Conservation (phyloP, 1,140 invertebrate genomes). For the Drosophila triauraria region DNA sequence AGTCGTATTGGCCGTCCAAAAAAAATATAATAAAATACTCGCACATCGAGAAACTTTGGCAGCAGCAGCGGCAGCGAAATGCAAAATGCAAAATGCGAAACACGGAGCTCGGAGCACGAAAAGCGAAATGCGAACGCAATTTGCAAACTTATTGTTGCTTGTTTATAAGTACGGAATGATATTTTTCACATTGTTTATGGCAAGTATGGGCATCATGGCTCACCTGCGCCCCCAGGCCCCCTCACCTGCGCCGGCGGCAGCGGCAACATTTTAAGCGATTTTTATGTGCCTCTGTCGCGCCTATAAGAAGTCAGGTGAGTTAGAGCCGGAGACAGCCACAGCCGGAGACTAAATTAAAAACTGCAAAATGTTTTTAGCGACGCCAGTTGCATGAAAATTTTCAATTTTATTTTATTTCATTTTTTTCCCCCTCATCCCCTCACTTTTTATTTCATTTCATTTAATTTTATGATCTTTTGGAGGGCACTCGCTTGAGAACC, state of each 20-base stretch:
- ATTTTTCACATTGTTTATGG: conserved; percentile 79
- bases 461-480: conserved; percentile 53
- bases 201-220: conserved; percentile 62
- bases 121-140: conserved; percentile 65
- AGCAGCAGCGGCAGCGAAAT: conserved; percentile 23
- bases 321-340: conserved; percentile 7
- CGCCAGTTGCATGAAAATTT: conserved; percentile 70
- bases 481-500: conserved; percentile 47
- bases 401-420: conserved; percentile 42
- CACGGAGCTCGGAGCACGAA: conserved; percentile 52
- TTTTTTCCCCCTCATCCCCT: background rate
- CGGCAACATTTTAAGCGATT: conserved; percentile 58
- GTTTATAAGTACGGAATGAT: conserved; percentile 74
- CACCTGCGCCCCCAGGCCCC: conserved; percentile 10
- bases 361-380: conserved; percentile 60
- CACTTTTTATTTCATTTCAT: conserved; percentile 34
- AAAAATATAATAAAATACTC: conserved; percentile 1
- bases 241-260: background rate
- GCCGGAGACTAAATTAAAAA: conserved; percentile 49
- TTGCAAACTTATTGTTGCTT: conserved; percentile 75
- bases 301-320: conserved; percentile 56
- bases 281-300: conserved; percentile 57
- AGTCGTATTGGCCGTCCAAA: conserved; percentile 13
- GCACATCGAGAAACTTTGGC: conserved; percentile 22
- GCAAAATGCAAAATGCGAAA: conserved; percentile 33